These are phyloP conservation scores for Aphidius ervi DNA, from an alignment of 1,140 invertebrate genomes.

Conservation along the genomic window DNA sequence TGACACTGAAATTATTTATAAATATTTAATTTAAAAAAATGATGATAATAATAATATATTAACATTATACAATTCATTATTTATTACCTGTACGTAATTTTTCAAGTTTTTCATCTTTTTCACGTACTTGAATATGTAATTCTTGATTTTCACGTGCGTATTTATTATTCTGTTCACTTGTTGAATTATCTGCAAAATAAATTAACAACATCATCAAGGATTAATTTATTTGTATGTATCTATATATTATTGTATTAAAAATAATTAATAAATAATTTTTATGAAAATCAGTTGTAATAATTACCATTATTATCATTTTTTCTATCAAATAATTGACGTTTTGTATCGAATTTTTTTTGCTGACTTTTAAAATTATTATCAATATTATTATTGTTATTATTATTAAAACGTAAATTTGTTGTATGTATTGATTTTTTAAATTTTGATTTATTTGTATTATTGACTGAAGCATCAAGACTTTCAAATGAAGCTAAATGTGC, in stretches of 20 bases:
- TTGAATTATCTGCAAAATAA: slow-evolving; percentile 24
- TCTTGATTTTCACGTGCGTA: slow-evolving; percentile 55
- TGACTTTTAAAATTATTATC: too few species aligned
- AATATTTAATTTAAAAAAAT: background rate
- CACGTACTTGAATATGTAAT: slow-evolving; percentile 56
- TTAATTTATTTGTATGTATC: too few species aligned
- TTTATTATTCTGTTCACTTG: slow-evolving; percentile 44
- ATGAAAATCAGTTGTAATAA: background rate
- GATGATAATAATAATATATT: too few species aligned
- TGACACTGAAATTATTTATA: slow-evolving; percentile 52
- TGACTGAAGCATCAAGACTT: slow-evolving; percentile 37
- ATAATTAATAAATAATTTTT: slow-evolving; percentile 2
- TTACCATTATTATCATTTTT: too few species aligned
- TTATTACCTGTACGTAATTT: slow-evolving; percentile 55
- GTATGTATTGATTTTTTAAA: background rate
- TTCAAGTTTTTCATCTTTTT: slow-evolving; percentile 60
- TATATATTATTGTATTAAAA: too few species aligned
- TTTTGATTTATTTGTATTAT: slow-evolving; percentile 16
- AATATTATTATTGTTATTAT: slow-evolving; percentile 14
- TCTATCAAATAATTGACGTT: background rate
- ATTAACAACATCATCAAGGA: too few species aligned
- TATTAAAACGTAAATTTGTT: slow-evolving; percentile 11
- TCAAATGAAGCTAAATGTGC: slow-evolving; percentile 47
- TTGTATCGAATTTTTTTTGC: too few species aligned
- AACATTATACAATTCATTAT: background rate